These are phyloP conservation scores for Lysiphlebus fabarum DNA, from an alignment of 1,140 invertebrate species.

Conservation along the genomic window DNA sequence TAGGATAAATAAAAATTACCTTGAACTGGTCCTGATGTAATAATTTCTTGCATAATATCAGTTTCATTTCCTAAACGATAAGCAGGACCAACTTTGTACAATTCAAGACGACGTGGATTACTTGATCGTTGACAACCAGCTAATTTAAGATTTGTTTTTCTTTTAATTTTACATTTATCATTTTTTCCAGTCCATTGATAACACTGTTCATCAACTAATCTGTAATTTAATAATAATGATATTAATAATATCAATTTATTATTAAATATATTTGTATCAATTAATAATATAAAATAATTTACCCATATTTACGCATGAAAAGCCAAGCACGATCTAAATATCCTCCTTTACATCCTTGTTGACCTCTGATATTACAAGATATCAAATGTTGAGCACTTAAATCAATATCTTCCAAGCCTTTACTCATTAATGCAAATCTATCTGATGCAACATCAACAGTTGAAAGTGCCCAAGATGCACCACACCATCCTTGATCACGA, in stretches of 20 bases:
- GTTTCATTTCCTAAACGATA: constrained; percentile 74
- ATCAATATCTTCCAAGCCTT: constrained; percentile 65
- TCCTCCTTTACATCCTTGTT: constrained; percentile 81
- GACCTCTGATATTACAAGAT: constrained; percentile 74
- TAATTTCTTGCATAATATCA: constrained; percentile 90
- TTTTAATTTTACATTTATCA: constrained; percentile 60
- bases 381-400: constrained; percentile 83
- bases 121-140: constrained; percentile 56
- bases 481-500: constrained; percentile 88
- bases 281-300: constrained; percentile 29
- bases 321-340: constrained; percentile 88
- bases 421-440: constrained; percentile 77
- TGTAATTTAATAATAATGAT: constrained; percentile 38
- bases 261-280: not conserved
- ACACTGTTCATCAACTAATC: constrained; percentile 76
- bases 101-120: constrained; percentile 54
- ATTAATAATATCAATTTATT: not conserved
- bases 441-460: constrained; percentile 78
- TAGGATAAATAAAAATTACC: constrained; percentile 56
- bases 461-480: constrained; percentile 88
- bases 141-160: constrained; percentile 50
- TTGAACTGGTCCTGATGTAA: constrained; percentile 90
- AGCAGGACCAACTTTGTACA: constrained; percentile 80
- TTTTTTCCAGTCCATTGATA: constrained; percentile 72
- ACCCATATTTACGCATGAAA: constrained; percentile 81